Base-by-base conservation (phyloP, 2,888 invertebrate species). In the Suillia variegata region DNA sequence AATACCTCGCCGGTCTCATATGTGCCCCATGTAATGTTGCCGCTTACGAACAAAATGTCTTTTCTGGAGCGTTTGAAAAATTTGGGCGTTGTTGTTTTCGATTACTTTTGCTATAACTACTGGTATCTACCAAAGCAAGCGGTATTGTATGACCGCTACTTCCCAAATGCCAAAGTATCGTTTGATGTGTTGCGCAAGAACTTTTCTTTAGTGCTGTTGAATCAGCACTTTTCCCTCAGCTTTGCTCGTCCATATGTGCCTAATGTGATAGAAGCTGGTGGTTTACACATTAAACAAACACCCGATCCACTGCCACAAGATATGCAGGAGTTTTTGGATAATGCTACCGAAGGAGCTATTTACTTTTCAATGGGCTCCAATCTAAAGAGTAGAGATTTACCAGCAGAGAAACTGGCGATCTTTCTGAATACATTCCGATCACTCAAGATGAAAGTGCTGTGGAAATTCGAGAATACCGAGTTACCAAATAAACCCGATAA, bases 291-390 rank as follows among this genome's bases (percentile, higher is more conserved):
- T 13, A 67, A 79, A 20, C 71, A 73, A 4, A 69, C 68, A 26
- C 64, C 68, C 1, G 67, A 69, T 0, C 73, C 77, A 2, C 45
- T 81, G 24, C 80, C 82, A 2, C 58, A 58, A 33, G 76, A 80
- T 48, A 69, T 83, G 8, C 70, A 80, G 54, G 68, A 73, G 3
- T 83, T 82, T 48, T 58, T 84, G 4, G 79, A 82, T 58, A 80
- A 83, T 1, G 68, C 71, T 2, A 67, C 67, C 22, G 70, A 84
- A 22, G 85, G 84, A 2, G 83, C 79, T 0, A 76, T 85, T 2
- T 82, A 82, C 61, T 84, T 84, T 61, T 82, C 83, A 0, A 70
- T 85, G 70, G 85, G 85, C 2, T 79, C 80, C 0, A 81, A 79
- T 67, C 47, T 81, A 0, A 73, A 71, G 34, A 67, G 75, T 33